Conservation (phyloP, 2,113 vertebrate species). For the Lepus europaeus region DNA sequence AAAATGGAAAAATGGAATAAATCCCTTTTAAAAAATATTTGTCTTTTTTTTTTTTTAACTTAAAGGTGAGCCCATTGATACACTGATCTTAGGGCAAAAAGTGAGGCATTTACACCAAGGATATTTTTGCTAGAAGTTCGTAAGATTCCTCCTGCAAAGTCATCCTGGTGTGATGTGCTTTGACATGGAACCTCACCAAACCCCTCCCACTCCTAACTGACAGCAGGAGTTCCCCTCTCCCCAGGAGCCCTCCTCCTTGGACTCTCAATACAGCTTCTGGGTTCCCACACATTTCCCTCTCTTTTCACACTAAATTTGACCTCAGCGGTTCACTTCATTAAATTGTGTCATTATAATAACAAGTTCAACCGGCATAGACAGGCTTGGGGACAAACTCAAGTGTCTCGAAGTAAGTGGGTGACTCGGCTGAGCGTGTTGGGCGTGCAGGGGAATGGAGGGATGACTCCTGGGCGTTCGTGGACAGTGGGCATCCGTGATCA, state of each 20-base stretch:
- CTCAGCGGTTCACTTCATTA: slow-evolving; percentile 32
- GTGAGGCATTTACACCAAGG: background rate
- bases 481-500: background rate
- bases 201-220: background rate
- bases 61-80: background rate
- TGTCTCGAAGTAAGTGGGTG: background rate
- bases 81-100: background rate
- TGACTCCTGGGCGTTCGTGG: rapidly evolving
- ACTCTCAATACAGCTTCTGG: background rate
- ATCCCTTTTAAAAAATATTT: background rate
- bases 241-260: background rate
- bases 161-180: background rate
- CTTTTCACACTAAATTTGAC: slow-evolving; percentile 25
- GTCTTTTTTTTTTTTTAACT: background rate
- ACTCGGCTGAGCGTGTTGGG: background rate
- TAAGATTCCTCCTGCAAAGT: background rate
- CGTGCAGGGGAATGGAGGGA: rapidly evolving
- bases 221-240: background rate
- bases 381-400: background rate
- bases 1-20: background rate
- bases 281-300: background rate
- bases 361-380: background rate
- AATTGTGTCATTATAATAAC: background rate
- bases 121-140: background rate
- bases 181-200: background rate